Percentiles rank a stretch among this genome's conserved stretches.
These are phyloP conservation scores for Pseudoips prasinana DNA, from an alignment of 2,888 invertebrate genomes.

Conservation along the genomic window DNA sequence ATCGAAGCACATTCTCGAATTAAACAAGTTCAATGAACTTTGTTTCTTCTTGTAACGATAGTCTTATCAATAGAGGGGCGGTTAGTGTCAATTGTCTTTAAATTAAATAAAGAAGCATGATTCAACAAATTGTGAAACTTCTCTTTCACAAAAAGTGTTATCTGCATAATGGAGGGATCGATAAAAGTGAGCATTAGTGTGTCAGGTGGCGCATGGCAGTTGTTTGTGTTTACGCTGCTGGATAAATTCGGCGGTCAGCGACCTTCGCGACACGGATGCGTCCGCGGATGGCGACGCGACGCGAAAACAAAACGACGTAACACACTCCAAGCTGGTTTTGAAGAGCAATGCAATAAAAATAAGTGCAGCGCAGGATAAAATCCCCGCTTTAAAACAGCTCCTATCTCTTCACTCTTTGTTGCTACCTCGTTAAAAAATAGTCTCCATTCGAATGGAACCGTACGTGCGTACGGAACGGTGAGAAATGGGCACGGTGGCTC, in stretches of 20 bases:
- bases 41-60: conserved; percentile 41
- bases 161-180: too few species aligned
- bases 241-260: conserved; percentile 71
- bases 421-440: conserved; percentile 49
- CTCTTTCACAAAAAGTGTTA: too few species aligned
- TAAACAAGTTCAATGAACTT: conserved; percentile 47
- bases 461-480: conserved; percentile 43
- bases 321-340: conserved; percentile 48
- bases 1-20: conserved; percentile 41
- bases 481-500: conserved; percentile 44
- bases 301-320: conserved; percentile 46
- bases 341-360: conserved; percentile 53
- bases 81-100: too few species aligned
- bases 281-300: conserved; percentile 32
- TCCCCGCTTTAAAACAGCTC: conserved; percentile 35
- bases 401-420: conserved; percentile 39
- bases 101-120: too few species aligned
- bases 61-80: conserved; percentile 31
- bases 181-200: too few species aligned
- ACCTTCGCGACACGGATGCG: conserved; percentile 68
- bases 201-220: too few species aligned
- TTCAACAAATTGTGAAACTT: too few species aligned
- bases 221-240: conserved; percentile 55
- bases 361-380: conserved; percentile 37
- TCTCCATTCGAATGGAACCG: conserved; percentile 59